Conservation (phyloP, 2,888 invertebrate genomes). For the Lapara coniferarum region DNA sequence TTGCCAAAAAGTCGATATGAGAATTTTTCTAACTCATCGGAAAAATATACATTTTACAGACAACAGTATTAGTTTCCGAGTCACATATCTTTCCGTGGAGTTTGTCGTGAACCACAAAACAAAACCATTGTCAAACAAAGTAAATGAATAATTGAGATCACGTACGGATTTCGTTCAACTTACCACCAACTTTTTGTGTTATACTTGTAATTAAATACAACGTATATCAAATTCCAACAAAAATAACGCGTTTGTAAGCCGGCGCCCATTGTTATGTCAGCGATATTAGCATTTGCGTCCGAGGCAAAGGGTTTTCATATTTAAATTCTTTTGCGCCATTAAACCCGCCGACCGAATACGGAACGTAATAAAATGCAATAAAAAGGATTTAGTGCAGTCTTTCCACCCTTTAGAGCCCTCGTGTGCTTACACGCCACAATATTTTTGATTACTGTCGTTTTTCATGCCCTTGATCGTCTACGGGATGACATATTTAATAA, state of each 20-base stretch:
- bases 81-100: neutral
- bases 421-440: slow-evolving; percentile 42
- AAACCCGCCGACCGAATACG: slow-evolving; percentile 51
- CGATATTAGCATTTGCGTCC: slow-evolving; percentile 8
- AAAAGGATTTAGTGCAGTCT: slow-evolving; percentile 77
- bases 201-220: slow-evolving; percentile 3
- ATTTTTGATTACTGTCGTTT: slow-evolving; percentile 54
- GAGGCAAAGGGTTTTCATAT: slow-evolving; percentile 56
- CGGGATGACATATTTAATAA: slow-evolving; percentile 36
- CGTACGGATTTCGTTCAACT: slow-evolving; percentile 37
- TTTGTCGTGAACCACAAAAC: neutral
- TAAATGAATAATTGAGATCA: slow-evolving; percentile 38
- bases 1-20: neutral
- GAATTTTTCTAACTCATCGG: neutral
- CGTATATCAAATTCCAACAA: neutral
- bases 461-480: slow-evolving; percentile 35
- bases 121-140: slow-evolving; percentile 30
- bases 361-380: slow-evolving; percentile 72
- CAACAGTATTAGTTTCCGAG: neutral
- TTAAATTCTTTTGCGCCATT: slow-evolving; percentile 68
- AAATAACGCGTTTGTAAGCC: neutral
- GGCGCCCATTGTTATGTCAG: slow-evolving; percentile 1
- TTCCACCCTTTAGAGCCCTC: slow-evolving; percentile 57
- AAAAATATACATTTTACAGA: neutral
- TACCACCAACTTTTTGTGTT: slow-evolving; percentile 29